Evolutionary conservation across 2,113 vertebrate genomes (phyloP).

Genomic region (Entomyzon cyanotis): DNA sequence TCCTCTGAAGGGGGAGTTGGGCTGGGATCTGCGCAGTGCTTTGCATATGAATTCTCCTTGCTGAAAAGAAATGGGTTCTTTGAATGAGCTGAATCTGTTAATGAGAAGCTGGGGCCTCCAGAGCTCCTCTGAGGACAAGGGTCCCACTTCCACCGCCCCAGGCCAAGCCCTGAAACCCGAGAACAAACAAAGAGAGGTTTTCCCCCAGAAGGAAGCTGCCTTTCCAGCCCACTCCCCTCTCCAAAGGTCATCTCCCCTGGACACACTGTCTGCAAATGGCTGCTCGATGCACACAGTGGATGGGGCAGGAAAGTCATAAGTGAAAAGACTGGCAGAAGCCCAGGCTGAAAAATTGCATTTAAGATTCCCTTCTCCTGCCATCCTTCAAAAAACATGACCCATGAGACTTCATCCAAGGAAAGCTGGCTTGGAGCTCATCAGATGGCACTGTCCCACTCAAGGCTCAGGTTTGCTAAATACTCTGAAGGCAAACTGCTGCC

Average conservation of each 20-base stretch:
- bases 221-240: slow-evolving; percentile 6
- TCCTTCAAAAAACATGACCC: neutral
- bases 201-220: slow-evolving; percentile 2
- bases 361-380: neutral
- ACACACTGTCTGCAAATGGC: neutral
- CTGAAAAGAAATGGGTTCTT: slow-evolving; percentile 47
- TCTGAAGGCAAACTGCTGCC: neutral
- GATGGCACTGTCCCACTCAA: neutral
- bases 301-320: neutral
- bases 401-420: neutral
- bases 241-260: slow-evolving; percentile 39
- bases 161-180: neutral
- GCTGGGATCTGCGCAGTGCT: neutral
- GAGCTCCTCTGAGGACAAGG: slow-evolving; percentile 32
- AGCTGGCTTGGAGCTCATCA: neutral
- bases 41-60: slow-evolving; percentile 61
- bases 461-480: neutral
- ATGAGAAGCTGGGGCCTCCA: slow-evolving; percentile 41
- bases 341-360: neutral
- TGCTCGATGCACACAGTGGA: neutral
- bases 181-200: slow-evolving; percentile 26
- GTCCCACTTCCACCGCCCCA: neutral
- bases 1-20: neutral
- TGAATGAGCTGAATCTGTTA: slow-evolving; percentile 61
- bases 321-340: neutral